Conservation (phyloP, 2,888 invertebrate species). For the Eretmocerus hayati region DNA sequence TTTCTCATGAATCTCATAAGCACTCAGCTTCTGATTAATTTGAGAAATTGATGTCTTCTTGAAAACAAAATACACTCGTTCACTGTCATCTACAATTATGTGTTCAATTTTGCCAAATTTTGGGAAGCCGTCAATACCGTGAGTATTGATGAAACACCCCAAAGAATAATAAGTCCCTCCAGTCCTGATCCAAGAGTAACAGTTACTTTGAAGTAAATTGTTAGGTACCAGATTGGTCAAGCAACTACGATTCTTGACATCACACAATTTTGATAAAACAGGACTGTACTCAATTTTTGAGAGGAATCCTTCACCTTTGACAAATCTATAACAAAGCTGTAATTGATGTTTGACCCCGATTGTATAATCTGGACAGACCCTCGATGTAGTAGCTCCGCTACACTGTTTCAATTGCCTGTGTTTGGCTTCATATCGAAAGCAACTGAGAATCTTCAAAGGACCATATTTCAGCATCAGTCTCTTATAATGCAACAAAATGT, state of each 20-base stretch:
- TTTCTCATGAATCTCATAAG: not conserved
- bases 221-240: not conserved
- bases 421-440: constrained; percentile 17
- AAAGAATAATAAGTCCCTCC: not conserved
- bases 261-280: not conserved
- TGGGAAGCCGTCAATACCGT: not conserved
- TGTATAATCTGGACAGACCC: not conserved
- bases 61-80: not conserved
- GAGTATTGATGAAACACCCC: not conserved
- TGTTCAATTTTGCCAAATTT: not conserved
- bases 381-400: not conserved
- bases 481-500: constrained; percentile 18
- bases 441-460: constrained; percentile 21
- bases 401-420: not conserved
- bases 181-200: not conserved
- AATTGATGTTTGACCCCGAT: not conserved
- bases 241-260: not conserved
- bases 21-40: not conserved
- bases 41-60: not conserved
- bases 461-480: constrained; percentile 21
- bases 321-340: not conserved
- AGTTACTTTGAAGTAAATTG: not conserved
- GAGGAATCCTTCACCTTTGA: not conserved
- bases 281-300: not conserved
- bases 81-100: not conserved